Base-by-base conservation (phyloP, 2,113 vertebrate genomes). In the Gasterosteus aculeatus region DNA sequence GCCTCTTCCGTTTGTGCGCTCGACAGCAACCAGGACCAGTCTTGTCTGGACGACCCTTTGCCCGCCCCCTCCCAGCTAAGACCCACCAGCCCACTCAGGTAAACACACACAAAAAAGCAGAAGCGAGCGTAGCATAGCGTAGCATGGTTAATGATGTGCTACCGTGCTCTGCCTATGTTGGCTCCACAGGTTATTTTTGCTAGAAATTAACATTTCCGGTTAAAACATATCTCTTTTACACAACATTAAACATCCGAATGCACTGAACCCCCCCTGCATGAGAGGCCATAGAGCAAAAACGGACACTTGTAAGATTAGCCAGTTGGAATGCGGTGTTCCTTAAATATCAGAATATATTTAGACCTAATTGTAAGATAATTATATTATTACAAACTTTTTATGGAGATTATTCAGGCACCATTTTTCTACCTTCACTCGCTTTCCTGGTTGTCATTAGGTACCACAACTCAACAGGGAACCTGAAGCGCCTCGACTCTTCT, bases 401-500 rank as follows among this genome's bases (percentile, higher is more conserved):
- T 33, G 33, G 33, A 33, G 33, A 33, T 33, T 33, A 33, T 33
- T 4, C 5, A 38, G 10, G 46, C 3, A 14, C 14, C 2, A 0
- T 69, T 39, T 44, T 42, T 41, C 54, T 35, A 6, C 62, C 31
- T 49, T 78, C 12, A 35, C 39, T 31, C 15, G 8, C 3, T 51
- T 42, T 56, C 2, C 16, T 51, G 3, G 10, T 71, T 4, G 47
- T 31, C 41, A 6, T 66, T 59, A 94, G 93, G 87, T 77, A 92
- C 49, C 94, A 95, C 46, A 94, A 94, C 77, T 98, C 97, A 59
- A 92, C 92, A 1, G 95, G 94, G 38, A 95, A 97, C 87, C 92
- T 96, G 76, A 95, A 94, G 3, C 82, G 49, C 0, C 33, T 89
- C 1, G 95, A 96, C 38, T 59, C 81, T 68, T 81, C 84, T 16